These are phyloP conservation scores for Teleopsis dalmanni DNA, from an alignment of 1,140 invertebrate species.

Conservation along the genomic window DNA sequence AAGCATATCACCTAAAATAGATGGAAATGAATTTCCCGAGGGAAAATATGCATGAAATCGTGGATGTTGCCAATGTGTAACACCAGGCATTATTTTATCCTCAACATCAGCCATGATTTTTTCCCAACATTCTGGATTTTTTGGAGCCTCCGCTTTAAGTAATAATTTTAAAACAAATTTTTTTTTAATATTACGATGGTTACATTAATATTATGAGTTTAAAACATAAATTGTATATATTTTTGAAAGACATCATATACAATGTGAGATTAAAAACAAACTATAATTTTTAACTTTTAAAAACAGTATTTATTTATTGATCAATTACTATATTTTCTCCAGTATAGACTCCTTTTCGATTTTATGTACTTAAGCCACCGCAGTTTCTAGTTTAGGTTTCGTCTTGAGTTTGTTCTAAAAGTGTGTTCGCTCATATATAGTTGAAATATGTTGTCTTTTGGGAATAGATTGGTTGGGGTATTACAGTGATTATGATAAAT, in stretches of 20 bases:
- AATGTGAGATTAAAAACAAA: background rate
- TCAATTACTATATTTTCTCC: no score
- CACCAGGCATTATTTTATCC: slow-evolving; percentile 94
- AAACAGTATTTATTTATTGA: no score
- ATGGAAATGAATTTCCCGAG: slow-evolving; percentile 93
- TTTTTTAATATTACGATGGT: background rate
- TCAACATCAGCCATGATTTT: slow-evolving; percentile 92
- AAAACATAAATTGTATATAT: background rate
- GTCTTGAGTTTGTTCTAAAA: no score
- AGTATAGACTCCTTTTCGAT: no score
- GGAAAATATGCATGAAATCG: slow-evolving; percentile 99
- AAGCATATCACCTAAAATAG: slow-evolving; percentile 97
- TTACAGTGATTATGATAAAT: no score
- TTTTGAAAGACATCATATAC: background rate
- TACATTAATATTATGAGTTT: background rate
- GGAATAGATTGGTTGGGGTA: no score
- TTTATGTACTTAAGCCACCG: no score
- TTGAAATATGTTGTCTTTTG: no score
- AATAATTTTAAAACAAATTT: background rate
- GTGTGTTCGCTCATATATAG: no score
- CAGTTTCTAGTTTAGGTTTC: no score
- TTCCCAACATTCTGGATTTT: slow-evolving; percentile 83
- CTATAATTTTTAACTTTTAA: no score
- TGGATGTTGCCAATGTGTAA: slow-evolving; percentile 99
- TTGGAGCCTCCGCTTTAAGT: slow-evolving; percentile 60